Conservation (phyloP, 2,888 invertebrate species). For the Artemia sinica region DNA sequence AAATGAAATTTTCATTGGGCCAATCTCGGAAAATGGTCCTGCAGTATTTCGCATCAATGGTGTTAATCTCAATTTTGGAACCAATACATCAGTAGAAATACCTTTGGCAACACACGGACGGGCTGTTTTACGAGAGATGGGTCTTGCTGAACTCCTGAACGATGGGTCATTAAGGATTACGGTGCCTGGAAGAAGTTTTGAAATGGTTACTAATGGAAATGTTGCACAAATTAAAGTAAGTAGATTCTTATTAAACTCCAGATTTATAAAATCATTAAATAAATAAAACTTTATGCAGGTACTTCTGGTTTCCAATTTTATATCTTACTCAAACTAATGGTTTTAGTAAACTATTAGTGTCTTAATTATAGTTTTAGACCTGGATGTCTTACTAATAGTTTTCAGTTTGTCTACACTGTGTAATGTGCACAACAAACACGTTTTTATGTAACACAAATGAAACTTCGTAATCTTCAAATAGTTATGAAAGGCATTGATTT, state of each 20-base stretch:
- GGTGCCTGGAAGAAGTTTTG: not conserved
- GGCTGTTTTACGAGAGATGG: not conserved
- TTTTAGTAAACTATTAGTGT: too few relatives aligned
- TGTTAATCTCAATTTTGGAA: conserved; percentile 7
- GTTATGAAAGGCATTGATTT: too few relatives aligned
- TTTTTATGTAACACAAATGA: too few relatives aligned
- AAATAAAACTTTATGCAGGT: too few relatives aligned
- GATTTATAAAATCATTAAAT: too few relatives aligned
- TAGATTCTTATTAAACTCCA: not conserved
- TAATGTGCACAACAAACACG: too few relatives aligned
- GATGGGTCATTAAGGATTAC: not conserved
- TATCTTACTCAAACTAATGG: too few relatives aligned
- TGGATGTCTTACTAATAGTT: too few relatives aligned
- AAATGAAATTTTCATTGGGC: not conserved
- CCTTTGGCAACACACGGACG: not conserved
- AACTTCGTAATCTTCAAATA: too few relatives aligned
- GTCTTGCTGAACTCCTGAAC: not conserved
- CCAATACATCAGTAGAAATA: not conserved
- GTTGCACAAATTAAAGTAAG: conserved; percentile 6
- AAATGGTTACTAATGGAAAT: conserved; percentile 7
- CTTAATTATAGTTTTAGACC: too few relatives aligned
- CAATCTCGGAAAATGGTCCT: not conserved
- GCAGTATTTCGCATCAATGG: not conserved
- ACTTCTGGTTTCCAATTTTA: too few relatives aligned
- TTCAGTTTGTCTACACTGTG: too few relatives aligned